These are phyloP conservation scores for Diuraphis noxia DNA, from an alignment of 1,140 invertebrate genomes.

Conservation along the genomic window DNA sequence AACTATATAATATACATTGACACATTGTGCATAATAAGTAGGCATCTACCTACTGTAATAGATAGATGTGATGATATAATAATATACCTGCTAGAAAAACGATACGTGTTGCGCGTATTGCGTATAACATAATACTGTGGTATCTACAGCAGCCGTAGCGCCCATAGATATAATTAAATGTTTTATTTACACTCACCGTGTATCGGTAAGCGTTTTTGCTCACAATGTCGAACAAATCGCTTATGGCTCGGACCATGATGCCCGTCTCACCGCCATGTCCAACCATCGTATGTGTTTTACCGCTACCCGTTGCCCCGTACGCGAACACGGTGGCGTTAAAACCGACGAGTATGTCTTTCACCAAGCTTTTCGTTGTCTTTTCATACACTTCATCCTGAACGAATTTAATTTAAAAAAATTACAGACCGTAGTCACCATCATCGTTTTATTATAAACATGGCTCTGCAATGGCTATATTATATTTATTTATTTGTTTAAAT, in stretches of 20 bases:
- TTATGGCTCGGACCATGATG: constrained; percentile 84
- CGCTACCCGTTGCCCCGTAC: constrained; percentile 91
- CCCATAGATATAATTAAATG: neutral
- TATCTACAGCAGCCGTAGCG: too few relatives aligned
- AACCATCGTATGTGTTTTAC: constrained; percentile 91
- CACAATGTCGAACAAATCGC: constrained; percentile 75
- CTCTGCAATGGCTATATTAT: too few relatives aligned
- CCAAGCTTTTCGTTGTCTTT: constrained; percentile 76
- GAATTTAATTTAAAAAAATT: neutral
- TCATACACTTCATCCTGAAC: constrained; percentile 82
- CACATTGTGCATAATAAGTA: too few relatives aligned
- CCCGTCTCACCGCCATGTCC: constrained; percentile 73
- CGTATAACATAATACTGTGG: too few relatives aligned
- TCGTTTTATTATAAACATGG: neutral
- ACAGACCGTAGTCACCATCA: too few relatives aligned
- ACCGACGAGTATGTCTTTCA: constrained; percentile 85
- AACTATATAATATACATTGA: too few relatives aligned
- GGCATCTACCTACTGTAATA: too few relatives aligned
- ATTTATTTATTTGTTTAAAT: too few relatives aligned
- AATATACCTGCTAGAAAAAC: too few relatives aligned
- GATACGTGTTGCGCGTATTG: too few relatives aligned
- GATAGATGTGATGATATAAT: too few relatives aligned
- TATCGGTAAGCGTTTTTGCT: constrained; percentile 41
- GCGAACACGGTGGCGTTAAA: constrained; percentile 97
- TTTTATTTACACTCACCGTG: neutral